Percentiles rank a stretch among this genome's conserved stretches.
Evolutionary conservation across 2,113 vertebrate genomes (phyloP).

Genomic region (Ammodytes dubius): DNA sequence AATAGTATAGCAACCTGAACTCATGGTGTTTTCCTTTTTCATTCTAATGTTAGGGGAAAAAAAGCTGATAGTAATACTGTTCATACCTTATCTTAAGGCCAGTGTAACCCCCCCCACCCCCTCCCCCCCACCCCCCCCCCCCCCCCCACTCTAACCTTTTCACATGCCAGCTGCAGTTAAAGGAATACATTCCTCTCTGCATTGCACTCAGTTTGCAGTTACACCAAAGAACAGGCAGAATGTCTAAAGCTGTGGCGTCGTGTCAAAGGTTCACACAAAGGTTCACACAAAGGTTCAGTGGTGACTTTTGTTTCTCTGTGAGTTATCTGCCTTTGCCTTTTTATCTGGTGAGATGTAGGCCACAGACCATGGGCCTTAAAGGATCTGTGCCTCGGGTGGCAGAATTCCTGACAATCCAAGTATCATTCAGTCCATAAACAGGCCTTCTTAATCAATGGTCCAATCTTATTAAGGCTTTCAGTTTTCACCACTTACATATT

Average conservation of each 20-base stretch:
- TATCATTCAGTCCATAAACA: constrained; percentile 52
- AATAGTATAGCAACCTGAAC: constrained; percentile 64
- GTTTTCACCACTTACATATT: constrained; percentile 40
- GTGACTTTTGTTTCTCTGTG: constrained; percentile 41
- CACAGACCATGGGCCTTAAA: constrained; percentile 42
- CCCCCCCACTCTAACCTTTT: constrained; percentile 4
- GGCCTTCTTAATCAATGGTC: constrained; percentile 34
- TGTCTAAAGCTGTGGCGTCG: constrained; percentile 9
- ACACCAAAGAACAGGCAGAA: constrained; percentile 43
- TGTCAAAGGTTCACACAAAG: constrained; percentile 30
- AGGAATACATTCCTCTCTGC: constrained; percentile 20
- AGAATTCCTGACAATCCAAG: constrained; percentile 50
- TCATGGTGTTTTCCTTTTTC: constrained; percentile 38
- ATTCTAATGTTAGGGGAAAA: not conserved
- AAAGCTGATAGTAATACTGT: constrained; percentile 7
- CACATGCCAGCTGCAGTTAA: constrained; percentile 15
- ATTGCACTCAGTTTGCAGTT: constrained; percentile 16
- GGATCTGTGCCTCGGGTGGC: constrained; percentile 23
- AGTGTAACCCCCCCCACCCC: not conserved
- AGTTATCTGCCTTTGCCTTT: not conserved
- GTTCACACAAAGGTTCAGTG: constrained; percentile 23
- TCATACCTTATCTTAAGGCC: constrained; percentile 54
- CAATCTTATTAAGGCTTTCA: constrained; percentile 34
- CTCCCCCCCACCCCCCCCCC: too few relatives aligned
- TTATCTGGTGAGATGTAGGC: constrained; percentile 53